These are phyloP conservation scores for Drosophila tropicalis DNA, from an alignment of 1,140 invertebrate species.

Conservation along the genomic window DNA sequence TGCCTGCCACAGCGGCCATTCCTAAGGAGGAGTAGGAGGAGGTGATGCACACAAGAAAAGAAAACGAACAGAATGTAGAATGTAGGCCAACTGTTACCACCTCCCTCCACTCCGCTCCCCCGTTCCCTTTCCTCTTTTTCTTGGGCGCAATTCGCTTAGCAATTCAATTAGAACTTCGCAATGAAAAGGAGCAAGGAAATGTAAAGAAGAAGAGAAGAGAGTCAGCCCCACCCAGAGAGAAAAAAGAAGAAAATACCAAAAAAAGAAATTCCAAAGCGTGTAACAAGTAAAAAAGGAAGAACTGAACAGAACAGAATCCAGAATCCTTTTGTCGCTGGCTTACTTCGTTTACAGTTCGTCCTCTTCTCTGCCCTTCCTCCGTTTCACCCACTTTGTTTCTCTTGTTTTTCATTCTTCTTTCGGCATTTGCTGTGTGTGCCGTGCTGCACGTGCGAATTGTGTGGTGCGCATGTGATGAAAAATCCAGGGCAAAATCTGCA, in stretches of 20 bases:
- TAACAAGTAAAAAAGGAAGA: constrained; percentile 59
- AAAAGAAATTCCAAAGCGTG: constrained; percentile 53
- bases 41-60: neutral
- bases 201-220: neutral
- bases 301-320: neutral
- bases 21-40: no score
- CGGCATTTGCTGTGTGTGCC: neutral
- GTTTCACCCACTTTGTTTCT: neutral
- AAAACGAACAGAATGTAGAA: neutral
- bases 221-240: constrained; percentile 43
- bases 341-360: constrained; percentile 1
- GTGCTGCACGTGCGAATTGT: constrained; percentile 60
- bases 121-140: neutral
- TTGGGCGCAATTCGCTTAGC: constrained; percentile 10
- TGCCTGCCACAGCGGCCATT: neutral
- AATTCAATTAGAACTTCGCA: constrained; percentile 53
- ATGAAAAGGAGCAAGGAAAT: constrained; percentile 26
- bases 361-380: no score
- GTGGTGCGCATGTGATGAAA: constrained; percentile 70
- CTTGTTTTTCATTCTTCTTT: constrained; percentile 7
- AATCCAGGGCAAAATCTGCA: constrained; percentile 75
- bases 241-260: constrained; percentile 1
- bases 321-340: constrained; percentile 5
- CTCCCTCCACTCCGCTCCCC: neutral
- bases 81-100: constrained; percentile 10